phyloP scores from a whole-genome alignment of 2,888 invertebrate species.

The Ganaspis brasiliensis region DNA sequence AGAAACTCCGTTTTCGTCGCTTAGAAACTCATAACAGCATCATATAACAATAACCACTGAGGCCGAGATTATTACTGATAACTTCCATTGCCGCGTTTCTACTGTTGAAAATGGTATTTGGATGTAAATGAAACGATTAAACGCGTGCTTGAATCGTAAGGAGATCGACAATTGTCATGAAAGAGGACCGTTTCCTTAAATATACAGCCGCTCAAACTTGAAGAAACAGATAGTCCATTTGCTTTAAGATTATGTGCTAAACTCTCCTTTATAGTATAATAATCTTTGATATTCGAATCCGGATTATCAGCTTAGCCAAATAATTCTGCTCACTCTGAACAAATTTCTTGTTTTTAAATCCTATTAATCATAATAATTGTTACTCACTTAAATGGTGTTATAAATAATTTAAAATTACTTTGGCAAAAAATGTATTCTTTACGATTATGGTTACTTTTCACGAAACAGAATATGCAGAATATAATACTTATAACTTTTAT shows the following conservation, averaged over 20 bases:
- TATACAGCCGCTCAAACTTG: conserved; percentile 16
- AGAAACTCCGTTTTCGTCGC: conserved; percentile 25
- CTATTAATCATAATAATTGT: too few species aligned
- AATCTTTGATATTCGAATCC: not conserved
- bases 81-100: not conserved
- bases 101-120: conserved; percentile 19
- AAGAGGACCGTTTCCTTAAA: conserved; percentile 17
- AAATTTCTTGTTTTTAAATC: too few species aligned
- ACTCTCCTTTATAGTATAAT: conserved; percentile 13
- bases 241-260: conserved; percentile 30
- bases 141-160: conserved; percentile 8
- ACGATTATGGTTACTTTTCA: too few species aligned
- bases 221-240: conserved; percentile 2
- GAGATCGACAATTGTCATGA: conserved; percentile 24
- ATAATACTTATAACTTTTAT: too few species aligned
- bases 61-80: conserved; percentile 32
- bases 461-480: too few species aligned
- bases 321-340: not conserved
- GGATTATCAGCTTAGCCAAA: not conserved
- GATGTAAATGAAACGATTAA: conserved; percentile 28
- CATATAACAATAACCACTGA: conserved; percentile 30
- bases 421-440: too few species aligned
- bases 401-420: too few species aligned
- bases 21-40: conserved; percentile 26
- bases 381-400: too few species aligned